A percentile compares a stretch with the other conserved stretches of the same genome.
These are phyloP conservation scores for Holocentrus rufus DNA, from an alignment of 2,797 vertebrate species.

Conservation along the genomic window DNA sequence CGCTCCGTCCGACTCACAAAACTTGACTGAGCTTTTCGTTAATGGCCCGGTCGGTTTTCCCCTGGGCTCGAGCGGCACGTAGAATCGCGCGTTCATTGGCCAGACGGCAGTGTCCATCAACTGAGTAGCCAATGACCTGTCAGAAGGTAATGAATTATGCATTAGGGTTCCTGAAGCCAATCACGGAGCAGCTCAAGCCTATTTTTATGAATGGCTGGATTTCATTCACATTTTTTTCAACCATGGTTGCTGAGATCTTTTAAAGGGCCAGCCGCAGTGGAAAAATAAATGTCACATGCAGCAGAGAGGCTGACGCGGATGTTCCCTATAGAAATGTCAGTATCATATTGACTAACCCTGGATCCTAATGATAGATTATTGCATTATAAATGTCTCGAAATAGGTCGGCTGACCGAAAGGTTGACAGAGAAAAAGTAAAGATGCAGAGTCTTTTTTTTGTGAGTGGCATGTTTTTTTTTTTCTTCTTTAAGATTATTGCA, in stretches of 20 bases:
- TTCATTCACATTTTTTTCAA: slow-evolving; percentile 82
- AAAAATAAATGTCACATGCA: slow-evolving; percentile 29
- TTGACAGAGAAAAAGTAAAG: too few relatives aligned
- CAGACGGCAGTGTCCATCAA: slow-evolving; percentile 44
- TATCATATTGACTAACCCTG: slow-evolving; percentile 6
- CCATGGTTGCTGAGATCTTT: slow-evolving; percentile 57
- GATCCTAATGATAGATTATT: slow-evolving; percentile 18
- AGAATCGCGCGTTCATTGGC: slow-evolving; percentile 71
- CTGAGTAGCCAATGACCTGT: slow-evolving; percentile 67
- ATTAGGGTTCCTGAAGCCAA: slow-evolving; percentile 66
- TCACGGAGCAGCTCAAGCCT: slow-evolving; percentile 65
- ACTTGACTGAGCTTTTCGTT: slow-evolving; percentile 82
- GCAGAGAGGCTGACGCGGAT: background rate
- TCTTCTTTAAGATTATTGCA: too few relatives aligned
- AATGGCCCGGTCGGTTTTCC: slow-evolving; percentile 76
- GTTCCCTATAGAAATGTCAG: slow-evolving; percentile 7
- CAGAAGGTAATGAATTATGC: slow-evolving; percentile 54
- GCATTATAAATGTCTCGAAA: slow-evolving; percentile 2
- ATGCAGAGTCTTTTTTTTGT: too few relatives aligned
- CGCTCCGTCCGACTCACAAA: slow-evolving; percentile 69
- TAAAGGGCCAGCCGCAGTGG: slow-evolving; percentile 77
- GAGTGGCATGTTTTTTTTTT: too few relatives aligned
- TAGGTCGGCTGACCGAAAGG: too few relatives aligned
- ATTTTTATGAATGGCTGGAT: slow-evolving; percentile 88
- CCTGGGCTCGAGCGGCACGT: slow-evolving; percentile 59